These are phyloP conservation scores for Stichodactyla helianthus DNA, from an alignment of 64 coral and sea anemone species.

Conservation along the genomic window DNA sequence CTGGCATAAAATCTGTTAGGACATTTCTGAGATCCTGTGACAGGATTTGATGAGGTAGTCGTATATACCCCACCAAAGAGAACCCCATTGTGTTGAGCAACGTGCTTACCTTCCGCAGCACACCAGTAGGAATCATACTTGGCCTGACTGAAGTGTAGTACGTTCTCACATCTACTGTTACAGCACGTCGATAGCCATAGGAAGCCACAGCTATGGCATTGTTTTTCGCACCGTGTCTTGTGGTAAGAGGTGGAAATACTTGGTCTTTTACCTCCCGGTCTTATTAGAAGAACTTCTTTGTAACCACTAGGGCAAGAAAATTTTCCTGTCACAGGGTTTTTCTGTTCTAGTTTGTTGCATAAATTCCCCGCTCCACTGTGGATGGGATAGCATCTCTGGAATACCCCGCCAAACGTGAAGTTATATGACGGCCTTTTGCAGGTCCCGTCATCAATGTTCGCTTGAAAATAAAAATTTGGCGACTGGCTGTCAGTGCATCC, in stretches of 20 bases:
- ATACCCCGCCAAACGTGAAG: constrained; percentile 67
- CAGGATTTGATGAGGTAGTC: constrained; percentile 39
- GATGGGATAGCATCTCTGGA: constrained; percentile 41
- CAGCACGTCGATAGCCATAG: constrained; percentile 46
- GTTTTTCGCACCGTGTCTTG: constrained; percentile 42
- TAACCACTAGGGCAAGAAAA: constrained; percentile 37
- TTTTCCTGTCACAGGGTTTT: constrained; percentile 48
- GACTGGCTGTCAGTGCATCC: constrained; percentile 56
- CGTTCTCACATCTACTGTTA: constrained; percentile 47
- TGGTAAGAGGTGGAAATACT: constrained; percentile 50
- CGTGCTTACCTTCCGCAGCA: not conserved
- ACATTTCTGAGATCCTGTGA: constrained; percentile 57
- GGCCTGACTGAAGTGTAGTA: constrained; percentile 59
- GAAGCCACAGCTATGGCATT: constrained; percentile 48
- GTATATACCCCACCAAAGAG: constrained; percentile 68
- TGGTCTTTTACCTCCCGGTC: constrained; percentile 22
- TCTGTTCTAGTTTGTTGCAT: constrained; percentile 52
- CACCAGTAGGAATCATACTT: constrained; percentile 63
- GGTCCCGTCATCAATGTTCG: constrained; percentile 59
- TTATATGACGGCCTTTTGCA: constrained; percentile 48
- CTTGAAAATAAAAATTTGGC: constrained; percentile 54
- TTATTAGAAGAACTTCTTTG: constrained; percentile 5
- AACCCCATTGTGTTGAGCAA: not conserved
- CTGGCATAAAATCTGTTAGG: constrained; percentile 60
- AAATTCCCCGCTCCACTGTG: constrained; percentile 34